Conservation (phyloP, 2,113 vertebrate genomes). For the Gavia stellata region DNA sequence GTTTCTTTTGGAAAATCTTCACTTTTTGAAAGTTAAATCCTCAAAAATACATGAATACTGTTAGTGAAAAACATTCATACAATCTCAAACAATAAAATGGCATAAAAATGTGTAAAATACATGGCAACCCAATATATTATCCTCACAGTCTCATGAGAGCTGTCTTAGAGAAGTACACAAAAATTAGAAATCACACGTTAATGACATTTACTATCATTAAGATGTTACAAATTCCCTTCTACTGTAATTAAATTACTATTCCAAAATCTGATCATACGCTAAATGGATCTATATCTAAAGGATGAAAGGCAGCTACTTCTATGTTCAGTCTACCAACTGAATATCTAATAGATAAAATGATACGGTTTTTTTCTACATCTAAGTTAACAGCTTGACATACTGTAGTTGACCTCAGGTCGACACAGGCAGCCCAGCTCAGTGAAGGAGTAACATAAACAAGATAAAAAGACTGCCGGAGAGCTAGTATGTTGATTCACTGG, state of each 20-base stretch:
- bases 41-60: not conserved
- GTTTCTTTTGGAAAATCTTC: not conserved
- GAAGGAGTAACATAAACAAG: constrained; percentile 69
- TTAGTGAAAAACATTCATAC: not conserved
- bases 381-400: constrained; percentile 76
- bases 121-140: not conserved
- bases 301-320: not conserved
- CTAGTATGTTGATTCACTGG: not conserved
- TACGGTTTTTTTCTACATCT: constrained; percentile 57
- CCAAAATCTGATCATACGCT: not conserved
- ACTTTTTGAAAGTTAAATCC: not conserved
- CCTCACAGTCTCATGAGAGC: constrained; percentile 31
- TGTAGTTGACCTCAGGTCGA: constrained; percentile 75
- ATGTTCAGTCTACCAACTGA: not conserved
- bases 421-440: constrained; percentile 74
- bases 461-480: not conserved
- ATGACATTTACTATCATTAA: not conserved
- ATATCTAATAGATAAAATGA: not conserved
- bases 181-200: not conserved
- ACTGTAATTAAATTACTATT: not conserved
- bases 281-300: not conserved
- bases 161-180: not conserved
- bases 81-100: not conserved
- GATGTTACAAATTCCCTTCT: not conserved
- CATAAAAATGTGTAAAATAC: not conserved